Evolutionary conservation across 2,113 vertebrate genomes (phyloP).

Genomic region (Cryptoleucopteryx plumbea): DNA sequence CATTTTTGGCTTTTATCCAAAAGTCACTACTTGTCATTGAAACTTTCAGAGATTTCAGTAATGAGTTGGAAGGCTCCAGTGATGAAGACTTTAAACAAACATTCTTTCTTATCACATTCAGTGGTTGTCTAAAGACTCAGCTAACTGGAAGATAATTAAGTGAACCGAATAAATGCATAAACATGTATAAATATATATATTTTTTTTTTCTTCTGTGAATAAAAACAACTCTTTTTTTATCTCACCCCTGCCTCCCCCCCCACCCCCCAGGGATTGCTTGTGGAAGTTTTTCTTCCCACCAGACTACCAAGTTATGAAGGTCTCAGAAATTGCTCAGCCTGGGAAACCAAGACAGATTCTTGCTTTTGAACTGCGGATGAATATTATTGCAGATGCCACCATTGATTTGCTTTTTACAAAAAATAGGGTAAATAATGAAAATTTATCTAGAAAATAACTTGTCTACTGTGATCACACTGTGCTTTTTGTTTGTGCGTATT

Average conservation of each 20-base stretch:
- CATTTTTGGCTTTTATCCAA: not conserved
- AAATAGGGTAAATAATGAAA: constrained; percentile 84
- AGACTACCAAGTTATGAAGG: constrained; percentile 94
- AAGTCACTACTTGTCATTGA: not conserved
- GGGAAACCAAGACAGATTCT: constrained; percentile 92
- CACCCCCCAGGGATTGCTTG: constrained; percentile 83
- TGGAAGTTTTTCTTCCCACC: constrained; percentile 99
- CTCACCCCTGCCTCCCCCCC: not conserved
- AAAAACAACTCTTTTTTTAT: not conserved
- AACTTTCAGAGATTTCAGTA: not conserved
- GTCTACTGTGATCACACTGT: not conserved
- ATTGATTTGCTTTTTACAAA: constrained; percentile 98
- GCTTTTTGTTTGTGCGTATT: not conserved
- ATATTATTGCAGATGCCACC: constrained; percentile 98
- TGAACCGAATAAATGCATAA: not conserved
- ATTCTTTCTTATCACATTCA: not conserved
- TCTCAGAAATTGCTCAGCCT: constrained; percentile 86
- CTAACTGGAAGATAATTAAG: not conserved
- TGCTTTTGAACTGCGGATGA: constrained; percentile 97
- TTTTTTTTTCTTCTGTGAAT: not conserved
- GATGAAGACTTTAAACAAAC: not conserved
- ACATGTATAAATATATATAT: not conserved
- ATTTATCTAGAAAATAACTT: not conserved
- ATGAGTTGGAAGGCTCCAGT: not conserved
- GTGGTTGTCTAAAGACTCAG: not conserved